phyloP scores from a whole-genome alignment of 2,888 invertebrate genomes.

The Ernsta delagoae region DNA sequence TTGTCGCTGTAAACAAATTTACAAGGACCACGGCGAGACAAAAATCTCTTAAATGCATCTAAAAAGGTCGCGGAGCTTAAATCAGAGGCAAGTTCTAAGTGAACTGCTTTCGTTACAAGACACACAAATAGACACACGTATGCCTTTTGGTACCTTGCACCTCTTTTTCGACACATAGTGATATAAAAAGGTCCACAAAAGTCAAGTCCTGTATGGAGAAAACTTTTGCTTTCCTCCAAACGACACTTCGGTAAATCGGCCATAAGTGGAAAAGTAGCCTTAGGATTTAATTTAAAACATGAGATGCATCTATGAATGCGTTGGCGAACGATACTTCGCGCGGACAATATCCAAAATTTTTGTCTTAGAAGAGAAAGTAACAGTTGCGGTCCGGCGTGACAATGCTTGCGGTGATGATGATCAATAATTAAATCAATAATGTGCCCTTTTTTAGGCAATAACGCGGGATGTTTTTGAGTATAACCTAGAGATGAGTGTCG shows the following conservation, averaged over 20 bases:
- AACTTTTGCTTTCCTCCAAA: constrained; percentile 14
- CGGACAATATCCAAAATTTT: constrained; percentile 44
- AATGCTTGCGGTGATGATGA: constrained; percentile 27
- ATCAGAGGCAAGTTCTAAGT: constrained; percentile 45
- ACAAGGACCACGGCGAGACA: constrained; percentile 38
- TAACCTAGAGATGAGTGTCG: neutral
- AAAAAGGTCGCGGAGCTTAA: constrained; percentile 44
- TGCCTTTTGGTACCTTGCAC: constrained; percentile 28
- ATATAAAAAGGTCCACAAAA: constrained; percentile 32
- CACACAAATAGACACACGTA: constrained; percentile 41
- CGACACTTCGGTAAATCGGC: neutral
- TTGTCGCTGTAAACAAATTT: constrained; percentile 38
- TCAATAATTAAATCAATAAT: constrained; percentile 14
- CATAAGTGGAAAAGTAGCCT: constrained; percentile 26
- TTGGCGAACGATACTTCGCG: constrained; percentile 31
- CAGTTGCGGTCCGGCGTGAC: constrained; percentile 2
- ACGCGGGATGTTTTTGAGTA: neutral
- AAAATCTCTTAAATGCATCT: constrained; percentile 37
- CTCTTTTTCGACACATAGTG: constrained; percentile 19
- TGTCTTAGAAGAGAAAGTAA: constrained; percentile 34
- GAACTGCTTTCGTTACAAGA: constrained; percentile 38
- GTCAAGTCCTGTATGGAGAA: constrained; percentile 25
- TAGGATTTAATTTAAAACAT: constrained; percentile 38
- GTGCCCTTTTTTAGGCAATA: neutral
- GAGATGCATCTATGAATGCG: constrained; percentile 27